Conservation (phyloP, 2,797 vertebrate species). For the Cuniculus paca region DNA sequence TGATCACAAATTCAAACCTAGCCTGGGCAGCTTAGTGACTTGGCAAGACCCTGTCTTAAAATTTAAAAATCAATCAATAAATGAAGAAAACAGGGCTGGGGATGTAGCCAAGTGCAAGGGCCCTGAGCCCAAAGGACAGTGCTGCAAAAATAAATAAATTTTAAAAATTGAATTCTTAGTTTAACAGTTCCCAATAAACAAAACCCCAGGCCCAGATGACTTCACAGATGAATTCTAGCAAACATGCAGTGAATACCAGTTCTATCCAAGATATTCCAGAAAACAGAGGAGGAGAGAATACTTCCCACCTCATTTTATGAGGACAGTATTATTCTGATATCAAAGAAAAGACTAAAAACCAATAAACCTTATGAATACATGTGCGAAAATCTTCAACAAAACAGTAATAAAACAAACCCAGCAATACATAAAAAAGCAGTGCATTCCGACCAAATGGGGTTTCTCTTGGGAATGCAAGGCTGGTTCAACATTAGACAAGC, state of each 20-base stretch:
- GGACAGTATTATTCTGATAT: not conserved
- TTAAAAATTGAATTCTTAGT: constrained; percentile 6
- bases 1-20: not conserved
- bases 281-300: not conserved
- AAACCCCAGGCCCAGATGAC: not conserved
- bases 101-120: not conserved
- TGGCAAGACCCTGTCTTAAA: not conserved
- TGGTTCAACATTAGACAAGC: not conserved
- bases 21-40: not conserved
- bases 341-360: not conserved
- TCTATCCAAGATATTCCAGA: constrained; percentile 13
- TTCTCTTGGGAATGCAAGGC: not conserved
- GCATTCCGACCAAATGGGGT: too few relatives aligned
- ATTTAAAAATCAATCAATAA: not conserved
- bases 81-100: not conserved
- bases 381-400: not conserved
- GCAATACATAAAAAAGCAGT: not conserved
- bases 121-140: not conserved
- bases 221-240: not conserved
- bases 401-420: not conserved
- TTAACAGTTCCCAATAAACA: not conserved
- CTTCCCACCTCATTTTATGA: not conserved
- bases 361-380: too few relatives aligned
- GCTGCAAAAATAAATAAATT: not conserved
- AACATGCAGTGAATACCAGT: not conserved